Base-by-base conservation (phyloP, 2,888 invertebrate genomes). In the Drepanosiphum platanoidis region DNA sequence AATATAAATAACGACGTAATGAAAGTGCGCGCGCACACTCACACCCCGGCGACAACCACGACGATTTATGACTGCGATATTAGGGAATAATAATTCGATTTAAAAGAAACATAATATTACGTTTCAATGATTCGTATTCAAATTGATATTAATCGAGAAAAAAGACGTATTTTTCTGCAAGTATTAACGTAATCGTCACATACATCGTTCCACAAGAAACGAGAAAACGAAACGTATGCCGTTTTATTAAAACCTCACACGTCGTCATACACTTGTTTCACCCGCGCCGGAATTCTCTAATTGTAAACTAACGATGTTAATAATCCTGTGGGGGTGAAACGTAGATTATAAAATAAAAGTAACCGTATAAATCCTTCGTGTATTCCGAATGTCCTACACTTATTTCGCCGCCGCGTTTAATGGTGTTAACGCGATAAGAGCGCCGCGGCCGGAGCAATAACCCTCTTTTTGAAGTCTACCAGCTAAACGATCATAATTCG, bases 1-100 rank as follows among this genome's bases (percentile, higher is more conserved):
- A 68, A 80, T 52, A 70, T 52, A 70, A 80, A 80, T 80, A 80
- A 79, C 68, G n/a, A 15, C n/a, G 4, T 34, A 70, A 80, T 36
- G 80, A 80, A 52, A 80, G 52, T 34, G 68, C 52, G 27, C 66
- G 46, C 68, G 34, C 34, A n/a, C 27, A 9, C 32, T 15, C 3
- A 32, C 13, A 32, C 1, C 30, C 61, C 42, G 18, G 46, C 3
- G 46, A 64, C 64, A 64, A 64, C 7, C 11, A 61, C 22, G 8
- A 27, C 7, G 27, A 61, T 61, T 27, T 61, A 61, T 61, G 61
- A 4, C 9, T 3, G 11, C 30, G 30, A 61, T 61, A 11, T 18
- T 4, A 7, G 2, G 8, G 39, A 58, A 34, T 36, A 9, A 27
- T 39, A 71, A 68, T 22, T 34, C 18, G 68, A 68, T 68, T 68